Evolutionary conservation across 2,797 vertebrate genomes (phyloP), one percentile per base, ranked within the genome.

Genomic region (Eulemur coronatus): DNA sequence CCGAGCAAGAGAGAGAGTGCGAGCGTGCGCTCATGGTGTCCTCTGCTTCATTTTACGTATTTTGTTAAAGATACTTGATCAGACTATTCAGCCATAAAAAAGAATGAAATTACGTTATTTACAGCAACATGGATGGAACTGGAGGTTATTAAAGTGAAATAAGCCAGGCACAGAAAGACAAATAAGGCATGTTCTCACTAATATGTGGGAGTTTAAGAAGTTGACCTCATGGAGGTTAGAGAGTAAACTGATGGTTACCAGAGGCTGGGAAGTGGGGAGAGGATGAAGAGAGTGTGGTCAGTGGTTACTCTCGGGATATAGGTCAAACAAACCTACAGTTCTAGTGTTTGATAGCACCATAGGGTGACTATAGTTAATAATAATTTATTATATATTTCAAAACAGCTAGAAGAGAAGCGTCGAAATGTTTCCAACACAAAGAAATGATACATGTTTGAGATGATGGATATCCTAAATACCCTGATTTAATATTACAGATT

Each of bases 61-160:
- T 93, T 73, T 24, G 10, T 93, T 93, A 69, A 94, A 69, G 22
- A 65, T 46, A 81, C 35, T 95, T 86, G 35, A 55, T 55, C n/a
- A 78, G 50, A 55, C 75, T 55, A 15, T 38, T 78, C 22, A 55
- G 50, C 50, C 50, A 79, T 79, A 38, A 78, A 79, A 55, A 79
- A 24, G 50, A 78, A 78, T 35, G 12, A 26, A 78, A 35, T 78
- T 7, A 14, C 35, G 50, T 55, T n/a, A 55, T 55, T 78, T 35
- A 13, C 50, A 78, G 22, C 48, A 52, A 78, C 48, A 35, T 78
- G 33, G 33, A 14, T 78, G n/a, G 6, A 78, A 52, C n/a, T 65
- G n/a, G 33, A 65, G 35, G n/a, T 79, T 22, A 79, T 55, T 38
- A 14, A 55, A 55, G 50, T 55, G n/a, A 79, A 79, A 38, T 38